A percentile compares a stretch with the other conserved stretches of the same genome.
Evolutionary conservation across 2,888 invertebrate species (phyloP).

Genomic region (Flexamia atlantica): DNA sequence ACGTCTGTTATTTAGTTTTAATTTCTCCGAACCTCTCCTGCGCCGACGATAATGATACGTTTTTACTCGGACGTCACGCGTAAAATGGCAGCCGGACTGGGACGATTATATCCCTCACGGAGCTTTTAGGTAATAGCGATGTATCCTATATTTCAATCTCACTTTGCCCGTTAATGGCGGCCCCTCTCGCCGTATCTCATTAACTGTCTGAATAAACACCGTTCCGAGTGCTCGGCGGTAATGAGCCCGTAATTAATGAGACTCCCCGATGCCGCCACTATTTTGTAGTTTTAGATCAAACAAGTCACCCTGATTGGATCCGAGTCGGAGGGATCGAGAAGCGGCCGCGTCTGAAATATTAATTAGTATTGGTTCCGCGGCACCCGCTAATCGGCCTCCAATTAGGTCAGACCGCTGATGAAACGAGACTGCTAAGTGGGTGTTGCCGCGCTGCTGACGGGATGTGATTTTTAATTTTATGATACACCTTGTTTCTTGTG

Average conservation of each 20-base stretch:
- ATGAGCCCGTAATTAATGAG: conserved; percentile 47
- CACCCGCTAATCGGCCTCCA: conserved; percentile 20
- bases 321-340: neutral
- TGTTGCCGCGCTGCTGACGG: neutral
- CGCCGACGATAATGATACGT: conserved; percentile 53
- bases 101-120: conserved; percentile 37
- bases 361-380: conserved; percentile 36
- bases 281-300: conserved; percentile 39
- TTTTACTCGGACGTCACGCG: conserved; percentile 19
- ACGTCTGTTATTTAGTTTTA: conserved; percentile 57
- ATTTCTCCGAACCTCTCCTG: conserved; percentile 50
- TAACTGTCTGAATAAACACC: conserved; percentile 50
- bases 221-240: conserved; percentile 34
- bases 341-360: conserved; percentile 38
- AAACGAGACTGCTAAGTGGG: neutral
- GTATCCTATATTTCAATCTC: conserved; percentile 36
- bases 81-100: conserved; percentile 45
- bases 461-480: neutral
- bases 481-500: no score
- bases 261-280: conserved; percentile 8
- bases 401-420: neutral
- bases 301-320: conserved; percentile 43
- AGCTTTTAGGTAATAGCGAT: conserved; percentile 56
- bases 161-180: conserved; percentile 26
- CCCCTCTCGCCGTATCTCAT: conserved; percentile 32